Evolutionary conservation across 2,113 vertebrate genomes (phyloP), one percentile per base, ranked within the genome.

Genomic region (Chlorodrepanis virens): DNA sequence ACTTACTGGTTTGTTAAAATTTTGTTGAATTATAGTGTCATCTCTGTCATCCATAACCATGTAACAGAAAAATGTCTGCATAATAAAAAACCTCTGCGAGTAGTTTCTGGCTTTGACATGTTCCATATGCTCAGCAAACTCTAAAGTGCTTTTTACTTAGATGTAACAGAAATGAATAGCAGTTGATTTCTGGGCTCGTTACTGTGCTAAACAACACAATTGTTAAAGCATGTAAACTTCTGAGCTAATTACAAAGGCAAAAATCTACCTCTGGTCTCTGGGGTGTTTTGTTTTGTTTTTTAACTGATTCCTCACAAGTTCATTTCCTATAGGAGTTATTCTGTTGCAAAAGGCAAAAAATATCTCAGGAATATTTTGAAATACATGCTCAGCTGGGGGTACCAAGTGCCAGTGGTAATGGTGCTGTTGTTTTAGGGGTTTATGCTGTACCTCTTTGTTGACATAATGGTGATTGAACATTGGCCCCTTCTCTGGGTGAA

Each of bases 61-160:
- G 64, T 79, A 88, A 65, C 21, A 80, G 74, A 70, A 94, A 39
- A 59, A 59, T 40, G 61, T 68, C 53, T 94, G 21, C 23, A 7
- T 79, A 93, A 68, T 90, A 92, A 90, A 77, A 71, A 56, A 16
- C 19, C 68, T 40, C 35, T 54, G 1, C 0, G 1, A 83, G 54
- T 80, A 47, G 64, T 52, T 93, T 83, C 50, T 93, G 82, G 59
- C 47, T 96, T 90, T 95, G 50, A 75, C 54, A 72, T 87, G 76
- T 85, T 94, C 71, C 52, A 22, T 83, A 5, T 87, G 37, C 33
- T 86, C 49, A 64, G 35, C 53, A 79, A 91, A 85, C 45, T 82
- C 57, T 35, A 0, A 76, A 72, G 13, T 79, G 22, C 33, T 91
- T 91, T 79, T 79, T 63, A 47, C 21, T 56, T 53, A 35, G 28